Base-by-base conservation (phyloP, 2,888 invertebrate genomes). In the Andrena camellia region DNA sequence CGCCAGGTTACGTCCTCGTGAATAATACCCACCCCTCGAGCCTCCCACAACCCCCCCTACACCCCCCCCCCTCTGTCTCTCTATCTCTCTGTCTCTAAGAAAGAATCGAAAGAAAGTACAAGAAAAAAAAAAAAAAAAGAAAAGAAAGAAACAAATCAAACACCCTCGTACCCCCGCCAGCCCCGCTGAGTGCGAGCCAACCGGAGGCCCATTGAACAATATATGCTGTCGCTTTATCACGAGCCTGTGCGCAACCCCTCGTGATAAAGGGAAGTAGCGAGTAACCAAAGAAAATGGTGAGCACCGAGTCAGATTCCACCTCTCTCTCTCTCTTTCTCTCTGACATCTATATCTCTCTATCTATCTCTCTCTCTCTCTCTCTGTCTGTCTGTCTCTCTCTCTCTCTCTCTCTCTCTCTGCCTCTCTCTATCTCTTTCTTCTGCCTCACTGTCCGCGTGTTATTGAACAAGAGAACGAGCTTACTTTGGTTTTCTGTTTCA, bases 181-280 rank as follows among this genome's bases (percentile, higher is more conserved):
- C 94, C 94, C 94, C 94, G 93, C 93, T 92, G 94, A 94, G 94
- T 92, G 93, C 94, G 93, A 94, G 94, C 94, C 94, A 92, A 90
- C 92, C 91, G 92, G 94, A 92, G 92, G 92, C 91, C 91, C 90
- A 91, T 86, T 81, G 88, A 88, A 82, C 86, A 76, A 83, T 79
- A 81, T 80, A 81, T 78, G 79, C 83, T 83, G 87, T 87, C 82
- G 81, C 89, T 86, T 88, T 89, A 89, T 88, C 89, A 87, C 89
- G 85, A 83, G 87, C 81, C 86, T 80, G 84, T 71, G 68, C 75
- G 73, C 84, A 70, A 59, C 70, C 62, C 42, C 81, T 82, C 81
- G 89, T 88, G 90, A 89, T 88, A 89, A 89, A 86, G 89, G 90
- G 90, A 88, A 89, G 85, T 87, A 88, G 90, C 85, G 88, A 90